Base-by-base conservation (phyloP, 2,797 vertebrate species). In the Crocidura indochinensis region DNA sequence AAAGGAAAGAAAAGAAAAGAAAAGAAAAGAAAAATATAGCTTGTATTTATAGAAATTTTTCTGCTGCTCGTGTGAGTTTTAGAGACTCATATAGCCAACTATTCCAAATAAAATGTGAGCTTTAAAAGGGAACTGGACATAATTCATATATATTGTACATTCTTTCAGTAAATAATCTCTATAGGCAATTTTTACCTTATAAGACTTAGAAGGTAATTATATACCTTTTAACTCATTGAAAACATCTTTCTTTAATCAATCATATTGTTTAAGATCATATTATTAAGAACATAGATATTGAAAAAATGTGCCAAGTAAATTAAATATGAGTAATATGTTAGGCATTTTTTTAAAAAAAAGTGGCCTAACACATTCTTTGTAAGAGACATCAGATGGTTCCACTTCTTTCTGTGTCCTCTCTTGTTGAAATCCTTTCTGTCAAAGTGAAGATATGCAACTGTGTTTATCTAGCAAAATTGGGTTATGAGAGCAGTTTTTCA, bases 181-280 rank as follows among this genome's bases (percentile, higher is more conserved):
- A 2, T 22, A 80, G 77, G 73, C 38, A 53, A 49, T 56, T n/a
- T 74, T 86, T n/a, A 80, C 51, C 22, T 85, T 75, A 67, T 38
- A 75, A 87, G 4, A 51, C 47, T 24, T 88, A 56, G 56, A 44
- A 51, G 22, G 12, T 22, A 56, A 31, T 81, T 92, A 10, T 69
- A 29, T 71, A 76, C 2, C 29, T 94, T 92, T 91, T 68, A 79
- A 62, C 47, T 80, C 6, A 38, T 46, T 73, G 15, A 64, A 8
- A 65, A 47, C 49, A 81, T 74, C 29, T 86, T 88, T 91, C 68
- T 64, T 80, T 90, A 53, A 85, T 83, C 44, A 80, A 81, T 67
- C 78, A 71, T n/a, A 51, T 56, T 38, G 76, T 82, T 78, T 27
- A 31, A 38, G 38, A 81, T 67, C 78, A 71, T n/a, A 46, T 56